Base-by-base conservation (phyloP, 2,888 invertebrate species). In the Leistus spinibarbis region DNA sequence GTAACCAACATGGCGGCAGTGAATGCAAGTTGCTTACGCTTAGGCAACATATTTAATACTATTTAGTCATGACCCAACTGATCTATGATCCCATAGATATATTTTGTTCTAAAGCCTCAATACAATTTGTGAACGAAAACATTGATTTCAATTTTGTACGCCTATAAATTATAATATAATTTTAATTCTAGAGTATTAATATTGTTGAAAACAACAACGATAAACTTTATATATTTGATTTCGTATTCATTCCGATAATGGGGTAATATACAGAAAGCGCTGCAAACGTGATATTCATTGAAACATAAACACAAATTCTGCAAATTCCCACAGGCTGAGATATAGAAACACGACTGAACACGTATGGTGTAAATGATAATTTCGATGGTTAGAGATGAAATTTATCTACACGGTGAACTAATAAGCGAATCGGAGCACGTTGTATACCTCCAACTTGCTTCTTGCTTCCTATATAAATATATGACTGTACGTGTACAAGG, bases 351-450 rank as follows among this genome's bases (percentile, higher is more conserved):
- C 40, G 40, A 40, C 40, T 40, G 40, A 40, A 40, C 40, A 40
- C 40, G 60, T 60, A 22, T 60, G 60, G 60, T 60, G 60, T 17
- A 17, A 60, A 60, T 19, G 60, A 60, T 22, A 60, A 60, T 60
- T 60, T 60, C 60, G 17, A 17, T 60, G 40, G 40, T 40, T 40
- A 3, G 40, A 40, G 40, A 40, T 40, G 40, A 40, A 40, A 40
- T 40, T 40, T 40, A 40, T 40, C 40, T 13, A 13, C 7, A 40
- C 40, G 40, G 7, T 7, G 40, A 40, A 40, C 13, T 40, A 40
- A 2, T 4, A 10, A 7, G 40, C 40, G 40, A 40, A 40, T 40
- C 40, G 40, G 40, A 40, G 40, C 40, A 40, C 40, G 40, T 40
- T 40, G 40, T 40, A 40, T 7, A 13, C 40, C 40, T 40, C 40